Evolutionary conservation across 2,888 invertebrate genomes (phyloP), one percentile per base, ranked within the genome.

Genomic region (Bhutanitis thaidina): DNA sequence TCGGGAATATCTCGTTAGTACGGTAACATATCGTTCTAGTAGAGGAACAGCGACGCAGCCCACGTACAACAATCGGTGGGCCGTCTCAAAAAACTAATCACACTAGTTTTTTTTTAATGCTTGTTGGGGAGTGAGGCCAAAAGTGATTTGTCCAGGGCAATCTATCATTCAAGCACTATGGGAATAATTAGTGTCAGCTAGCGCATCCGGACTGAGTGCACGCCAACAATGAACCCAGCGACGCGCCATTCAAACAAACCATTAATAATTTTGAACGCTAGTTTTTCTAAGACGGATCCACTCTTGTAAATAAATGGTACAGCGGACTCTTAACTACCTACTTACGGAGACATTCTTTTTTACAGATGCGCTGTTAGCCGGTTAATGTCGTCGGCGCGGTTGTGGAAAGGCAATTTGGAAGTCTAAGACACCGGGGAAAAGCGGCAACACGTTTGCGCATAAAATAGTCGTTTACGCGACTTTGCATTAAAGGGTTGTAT

Each of bases 181-280:
- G 74, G 81, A 88, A 89, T 89, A 89, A 89, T 89, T 89, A 89
- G 88, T 88, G 88, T 88, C 88, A 89, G 77, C 80, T 77, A 61
- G 70, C 77, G 85, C 84, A 87, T 89, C 87, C 88, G 86, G 87
- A 74, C 80, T 67, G 70, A 69, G 76, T 70, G 74, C 67, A 72
- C 76, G 80, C 80, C 77, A 85, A 87, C 87, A 87, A 88, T 87
- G 79, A 82, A 66, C 75, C 72, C 71, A 62, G 77, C 79, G 86
- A 85, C 85, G 78, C 82, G 76, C 78, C 86, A 82, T 87, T 86
- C 87, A 87, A 86, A 87, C 80, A 88, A 84, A 88, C 77, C 88
- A 89, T 89, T 89, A 88, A 89, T 89, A 84, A 87, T 81, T 80
- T 78, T 76, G 77, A 82, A 82, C 77, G 85, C 84, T 78, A 78